phyloP scores from a whole-genome alignment of 2,797 vertebrate species.

The Etheostoma nigrum region DNA sequence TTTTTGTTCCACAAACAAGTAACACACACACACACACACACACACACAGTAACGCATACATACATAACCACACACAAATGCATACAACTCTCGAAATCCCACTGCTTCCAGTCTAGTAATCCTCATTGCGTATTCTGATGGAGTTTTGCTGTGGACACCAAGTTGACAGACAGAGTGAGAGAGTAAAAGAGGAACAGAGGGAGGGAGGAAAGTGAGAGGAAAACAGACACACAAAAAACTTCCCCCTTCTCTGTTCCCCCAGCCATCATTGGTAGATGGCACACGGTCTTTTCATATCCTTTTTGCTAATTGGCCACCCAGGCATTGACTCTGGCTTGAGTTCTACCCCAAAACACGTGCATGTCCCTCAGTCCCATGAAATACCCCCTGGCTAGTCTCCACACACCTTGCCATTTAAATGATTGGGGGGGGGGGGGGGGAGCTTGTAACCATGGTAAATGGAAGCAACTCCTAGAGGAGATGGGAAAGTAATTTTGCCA shows the following conservation, averaged over 20 bases:
- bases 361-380: conserved; percentile 66
- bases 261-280: conserved; percentile 79
- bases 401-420: conserved; percentile 73
- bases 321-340: conserved; percentile 80
- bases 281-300: conserved; percentile 79
- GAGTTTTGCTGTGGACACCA: conserved; percentile 79
- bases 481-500: conserved; percentile 40
- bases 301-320: conserved; percentile 89
- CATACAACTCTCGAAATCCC: conserved; percentile 71
- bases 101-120: conserved; percentile 79
- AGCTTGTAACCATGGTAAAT: conserved; percentile 63
- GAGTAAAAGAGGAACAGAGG: conserved; percentile 75
- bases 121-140: conserved; percentile 83
- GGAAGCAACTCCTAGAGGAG: conserved; percentile 43
- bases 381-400: conserved; percentile 63
- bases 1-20: conserved; percentile 84
- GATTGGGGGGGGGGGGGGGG: conserved; percentile 27
- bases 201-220: conserved; percentile 70
- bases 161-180: conserved; percentile 84
- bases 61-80: conserved; percentile 59
- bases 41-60: conserved; percentile 44
- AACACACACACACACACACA: conserved; percentile 63
- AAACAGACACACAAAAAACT: conserved; percentile 67
- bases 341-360: conserved; percentile 75
- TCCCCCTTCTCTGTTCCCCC: conserved; percentile 63